Conservation (phyloP, 1,140 invertebrate genomes). For the Phortica variegata region DNA sequence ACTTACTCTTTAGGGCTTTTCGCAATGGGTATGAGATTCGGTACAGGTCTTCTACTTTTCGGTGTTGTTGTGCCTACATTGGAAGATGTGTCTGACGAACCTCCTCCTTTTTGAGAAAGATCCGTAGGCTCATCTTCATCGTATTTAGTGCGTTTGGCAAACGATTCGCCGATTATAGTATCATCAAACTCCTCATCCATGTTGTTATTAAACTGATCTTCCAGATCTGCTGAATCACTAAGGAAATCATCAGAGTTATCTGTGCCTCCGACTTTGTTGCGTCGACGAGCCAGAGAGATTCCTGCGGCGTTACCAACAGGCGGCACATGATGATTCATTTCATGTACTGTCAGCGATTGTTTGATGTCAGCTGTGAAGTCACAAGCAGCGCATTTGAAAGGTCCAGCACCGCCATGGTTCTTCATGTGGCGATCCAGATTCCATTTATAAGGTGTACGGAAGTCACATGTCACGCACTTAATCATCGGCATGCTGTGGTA, state of each 20-base stretch:
- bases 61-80: constrained; percentile 53
- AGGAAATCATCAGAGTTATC: constrained; percentile 60
- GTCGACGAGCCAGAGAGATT: constrained; percentile 58
- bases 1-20: constrained; percentile 47
- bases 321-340: constrained; percentile 84
- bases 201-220: constrained; percentile 53
- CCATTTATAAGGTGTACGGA: constrained; percentile 72
- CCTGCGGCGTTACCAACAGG: constrained; percentile 66
- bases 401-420: constrained; percentile 81
- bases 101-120: constrained; percentile 57
- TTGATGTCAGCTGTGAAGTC: constrained; percentile 91
- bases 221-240: constrained; percentile 48
- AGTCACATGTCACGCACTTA: constrained; percentile 90
- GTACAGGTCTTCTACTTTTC: constrained; percentile 65
- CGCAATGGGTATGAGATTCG: constrained; percentile 70
- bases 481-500: constrained; percentile 92
- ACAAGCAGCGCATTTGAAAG: constrained; percentile 82
- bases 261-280: constrained; percentile 72
- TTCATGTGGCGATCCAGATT: constrained; percentile 90
- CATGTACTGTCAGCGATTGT: constrained; percentile 88
- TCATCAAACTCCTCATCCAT: constrained; percentile 46
- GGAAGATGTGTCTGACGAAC: constrained; percentile 41
- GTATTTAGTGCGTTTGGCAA: constrained; percentile 43
- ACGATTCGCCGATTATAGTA: constrained; percentile 29
- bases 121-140: constrained; percentile 61